phyloP scores from a whole-genome alignment of 2,888 invertebrate genomes.

The Trilocha varians region DNA sequence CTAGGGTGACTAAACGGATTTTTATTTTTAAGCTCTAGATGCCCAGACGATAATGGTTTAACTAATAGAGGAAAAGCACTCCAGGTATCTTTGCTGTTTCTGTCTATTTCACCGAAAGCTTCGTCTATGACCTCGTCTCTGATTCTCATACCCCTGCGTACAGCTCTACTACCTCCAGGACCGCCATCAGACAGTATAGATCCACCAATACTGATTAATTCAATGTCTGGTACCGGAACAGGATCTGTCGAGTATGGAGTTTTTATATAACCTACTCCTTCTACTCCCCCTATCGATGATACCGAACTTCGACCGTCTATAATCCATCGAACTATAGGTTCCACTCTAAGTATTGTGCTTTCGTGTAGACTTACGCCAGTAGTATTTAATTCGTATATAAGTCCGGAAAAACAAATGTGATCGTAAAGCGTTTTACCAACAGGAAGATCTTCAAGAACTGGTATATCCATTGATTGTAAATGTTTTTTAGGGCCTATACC shows the following conservation, averaged over 20 bases:
- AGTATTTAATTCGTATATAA: slow-evolving; percentile 50
- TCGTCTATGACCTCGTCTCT: slow-evolving; percentile 66
- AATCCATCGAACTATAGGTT: slow-evolving; percentile 35
- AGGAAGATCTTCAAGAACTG: slow-evolving; percentile 75
- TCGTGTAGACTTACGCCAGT: slow-evolving; percentile 47
- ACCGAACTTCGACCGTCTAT: slow-evolving; percentile 55
- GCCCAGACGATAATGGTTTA: slow-evolving; percentile 82
- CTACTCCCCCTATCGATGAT: slow-evolving; percentile 76
- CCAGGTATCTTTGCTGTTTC: slow-evolving; percentile 63
- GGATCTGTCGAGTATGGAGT: slow-evolving; percentile 70
- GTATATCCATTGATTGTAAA: slow-evolving; percentile 66
- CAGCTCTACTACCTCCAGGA: slow-evolving; percentile 41
- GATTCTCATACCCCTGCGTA: slow-evolving; percentile 71
- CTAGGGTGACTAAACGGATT: slow-evolving; percentile 83
- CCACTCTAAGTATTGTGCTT: slow-evolving; percentile 22
- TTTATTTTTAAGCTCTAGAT: slow-evolving; percentile 77
- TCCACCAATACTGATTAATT: slow-evolving; percentile 76
- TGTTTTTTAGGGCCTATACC: slow-evolving; percentile 76
- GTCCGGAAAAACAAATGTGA: slow-evolving; percentile 69
- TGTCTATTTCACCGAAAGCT: slow-evolving; percentile 69
- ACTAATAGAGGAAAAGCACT: slow-evolving; percentile 79
- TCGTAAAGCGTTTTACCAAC: slow-evolving; percentile 79
- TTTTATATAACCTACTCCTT: slow-evolving; percentile 77
- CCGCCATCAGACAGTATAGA: slow-evolving; percentile 76
- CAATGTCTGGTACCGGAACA: slow-evolving; percentile 77